phyloP scores from a whole-genome alignment of 2,797 vertebrate species.

The Calcarius lapponicus region DNA sequence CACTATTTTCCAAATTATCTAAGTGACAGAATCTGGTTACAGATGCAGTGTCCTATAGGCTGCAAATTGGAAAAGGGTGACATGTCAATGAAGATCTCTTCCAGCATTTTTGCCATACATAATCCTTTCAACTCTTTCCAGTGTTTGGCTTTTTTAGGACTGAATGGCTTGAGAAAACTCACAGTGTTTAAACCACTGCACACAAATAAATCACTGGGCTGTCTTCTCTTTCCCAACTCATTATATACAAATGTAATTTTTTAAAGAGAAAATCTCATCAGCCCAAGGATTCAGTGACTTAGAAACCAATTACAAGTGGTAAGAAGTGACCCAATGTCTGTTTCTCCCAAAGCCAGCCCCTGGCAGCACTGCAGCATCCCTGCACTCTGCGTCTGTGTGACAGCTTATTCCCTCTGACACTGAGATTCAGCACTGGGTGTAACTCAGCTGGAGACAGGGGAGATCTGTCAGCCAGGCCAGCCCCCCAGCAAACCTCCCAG shows the following conservation, averaged over 20 bases:
- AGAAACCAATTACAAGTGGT: neutral
- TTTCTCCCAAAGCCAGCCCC: neutral
- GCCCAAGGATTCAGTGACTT: neutral
- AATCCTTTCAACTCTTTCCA: neutral
- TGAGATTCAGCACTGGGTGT: neutral
- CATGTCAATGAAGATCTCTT: neutral
- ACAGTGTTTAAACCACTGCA: neutral
- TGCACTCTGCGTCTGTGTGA: neutral
- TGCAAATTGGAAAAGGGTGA: neutral
- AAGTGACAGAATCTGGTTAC: neutral
- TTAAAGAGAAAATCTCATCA: slow-evolving; percentile 22
- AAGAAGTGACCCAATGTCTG: neutral
- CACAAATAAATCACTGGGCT: neutral
- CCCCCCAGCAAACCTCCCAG: neutral
- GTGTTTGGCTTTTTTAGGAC: neutral
- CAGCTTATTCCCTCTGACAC: neutral
- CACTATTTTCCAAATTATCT: neutral
- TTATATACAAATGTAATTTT: slow-evolving; percentile 4
- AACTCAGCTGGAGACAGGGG: neutral
- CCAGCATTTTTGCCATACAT: neutral
- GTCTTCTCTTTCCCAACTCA: neutral
- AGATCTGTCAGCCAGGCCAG: neutral
- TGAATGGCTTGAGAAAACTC: neutral
- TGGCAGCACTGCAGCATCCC: neutral
- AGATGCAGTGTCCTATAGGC: neutral